These are phyloP conservation scores for Clistopyga incitator DNA, from an alignment of 2,888 invertebrate species.

Conservation along the genomic window DNA sequence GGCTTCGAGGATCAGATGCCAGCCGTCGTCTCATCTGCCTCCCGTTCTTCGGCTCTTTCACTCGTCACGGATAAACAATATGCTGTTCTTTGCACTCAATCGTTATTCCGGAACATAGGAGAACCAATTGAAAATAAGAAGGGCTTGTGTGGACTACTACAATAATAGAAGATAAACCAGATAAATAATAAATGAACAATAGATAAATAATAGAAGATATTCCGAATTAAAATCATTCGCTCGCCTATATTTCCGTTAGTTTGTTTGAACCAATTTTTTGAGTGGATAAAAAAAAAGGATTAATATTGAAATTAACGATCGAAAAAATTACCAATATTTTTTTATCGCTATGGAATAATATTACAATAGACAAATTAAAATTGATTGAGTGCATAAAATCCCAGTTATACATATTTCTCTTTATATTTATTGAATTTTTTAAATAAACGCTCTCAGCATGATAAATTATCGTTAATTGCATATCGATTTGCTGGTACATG, in stretches of 20 bases:
- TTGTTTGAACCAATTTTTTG: not conserved
- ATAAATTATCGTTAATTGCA: not conserved
- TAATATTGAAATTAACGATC: not conserved
- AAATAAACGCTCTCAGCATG: not conserved
- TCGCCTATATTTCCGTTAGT: not conserved
- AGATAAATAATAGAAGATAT: too few relatives aligned
- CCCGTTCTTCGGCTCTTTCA: constrained; percentile 34
- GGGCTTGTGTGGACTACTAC: not conserved
- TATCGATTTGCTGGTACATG: not conserved
- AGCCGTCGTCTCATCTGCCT: constrained; percentile 16
- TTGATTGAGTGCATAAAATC: not conserved
- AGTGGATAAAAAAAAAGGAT: not conserved
- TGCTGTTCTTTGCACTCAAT: constrained; percentile 19
- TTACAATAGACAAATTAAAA: not conserved
- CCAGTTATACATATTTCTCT: not conserved
- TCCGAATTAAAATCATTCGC: not conserved
- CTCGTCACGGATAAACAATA: constrained; percentile 59
- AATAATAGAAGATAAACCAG: constrained; percentile 3
- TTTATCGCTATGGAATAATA: too few relatives aligned
- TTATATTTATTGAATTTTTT: not conserved
- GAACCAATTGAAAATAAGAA: constrained; percentile 39
- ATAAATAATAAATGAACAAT: too few relatives aligned
- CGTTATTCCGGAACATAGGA: constrained; percentile 22
- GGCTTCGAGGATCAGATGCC: constrained; percentile 26
- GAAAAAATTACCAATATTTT: too few relatives aligned